These are phyloP conservation scores for Ischnus inquisitorius DNA, from an alignment of 2,888 invertebrate species.

Conservation along the genomic window DNA sequence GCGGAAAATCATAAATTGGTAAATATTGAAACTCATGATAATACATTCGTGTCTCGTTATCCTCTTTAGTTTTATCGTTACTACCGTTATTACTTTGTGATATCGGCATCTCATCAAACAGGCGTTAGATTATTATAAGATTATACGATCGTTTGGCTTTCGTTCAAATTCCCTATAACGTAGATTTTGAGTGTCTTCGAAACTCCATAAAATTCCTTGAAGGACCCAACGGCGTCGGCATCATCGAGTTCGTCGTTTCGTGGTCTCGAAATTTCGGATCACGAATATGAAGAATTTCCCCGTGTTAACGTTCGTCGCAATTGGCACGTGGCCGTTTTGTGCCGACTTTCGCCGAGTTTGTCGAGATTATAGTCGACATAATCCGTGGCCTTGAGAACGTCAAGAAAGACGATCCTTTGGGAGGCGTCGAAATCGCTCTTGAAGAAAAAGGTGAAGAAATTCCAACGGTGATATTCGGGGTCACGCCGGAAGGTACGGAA, in stretches of 20 bases:
- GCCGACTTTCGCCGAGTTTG: neutral
- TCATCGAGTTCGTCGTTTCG: neutral
- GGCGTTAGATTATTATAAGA: too few species aligned
- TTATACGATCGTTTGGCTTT: too few species aligned
- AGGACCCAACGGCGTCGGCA: neutral
- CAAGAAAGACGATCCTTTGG: neutral
- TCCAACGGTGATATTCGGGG: neutral
- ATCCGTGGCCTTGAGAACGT: neutral
- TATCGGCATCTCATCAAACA: too few species aligned
- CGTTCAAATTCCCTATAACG: too few species aligned
- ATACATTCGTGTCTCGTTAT: too few species aligned
- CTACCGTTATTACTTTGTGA: too few species aligned
- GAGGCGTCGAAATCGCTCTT: neutral
- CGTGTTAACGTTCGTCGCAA: neutral
- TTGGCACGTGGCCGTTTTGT: constrained; percentile 4
- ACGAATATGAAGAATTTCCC: neutral
- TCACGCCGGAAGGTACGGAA: neutral
- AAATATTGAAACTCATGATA: too few species aligned
- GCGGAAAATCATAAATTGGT: too few species aligned
- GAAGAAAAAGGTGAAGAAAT: constrained; percentile 1
- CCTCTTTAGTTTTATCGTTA: too few species aligned
- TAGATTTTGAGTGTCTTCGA: too few species aligned
- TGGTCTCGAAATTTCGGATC: neutral
- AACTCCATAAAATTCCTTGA: too few species aligned
- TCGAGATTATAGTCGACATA: neutral